Conservation (phyloP, 2,797 vertebrate species). For the Oreonectes daqikongensis region DNA sequence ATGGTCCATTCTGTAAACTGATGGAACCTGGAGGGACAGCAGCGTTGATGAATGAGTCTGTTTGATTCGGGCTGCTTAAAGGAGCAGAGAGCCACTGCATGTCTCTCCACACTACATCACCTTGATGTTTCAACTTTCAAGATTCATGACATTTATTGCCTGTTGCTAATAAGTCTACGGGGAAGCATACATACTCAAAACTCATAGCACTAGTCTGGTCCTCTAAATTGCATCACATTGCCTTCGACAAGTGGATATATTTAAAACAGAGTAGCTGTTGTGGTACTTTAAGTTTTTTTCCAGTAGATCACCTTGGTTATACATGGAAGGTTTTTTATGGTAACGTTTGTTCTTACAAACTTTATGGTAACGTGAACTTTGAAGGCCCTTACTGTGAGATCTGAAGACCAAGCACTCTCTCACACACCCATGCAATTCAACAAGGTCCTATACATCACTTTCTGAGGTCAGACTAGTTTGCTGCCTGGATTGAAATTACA, state of each 20-base stretch:
- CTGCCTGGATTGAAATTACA: slow-evolving; percentile 52
- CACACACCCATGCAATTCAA: slow-evolving; percentile 24
- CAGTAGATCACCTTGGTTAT: too few species aligned
- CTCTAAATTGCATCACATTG: not conserved
- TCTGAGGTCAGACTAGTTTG: slow-evolving; percentile 37
- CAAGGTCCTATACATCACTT: slow-evolving; percentile 6
- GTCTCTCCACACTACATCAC: slow-evolving; percentile 18
- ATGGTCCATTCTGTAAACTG: slow-evolving; percentile 62
- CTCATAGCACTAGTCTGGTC: not conserved
- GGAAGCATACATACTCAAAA: slow-evolving; percentile 6
- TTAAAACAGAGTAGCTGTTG: not conserved
- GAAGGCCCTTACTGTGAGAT: not conserved
- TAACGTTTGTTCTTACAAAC: not conserved
- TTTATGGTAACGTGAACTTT: not conserved
- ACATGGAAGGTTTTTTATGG: not conserved
- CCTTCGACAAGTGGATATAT: not conserved
- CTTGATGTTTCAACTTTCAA: slow-evolving; percentile 41
- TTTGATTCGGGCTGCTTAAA: slow-evolving; percentile 46
- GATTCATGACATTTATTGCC: slow-evolving; percentile 19
- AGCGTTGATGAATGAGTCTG: slow-evolving; percentile 25
- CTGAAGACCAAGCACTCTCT: slow-evolving; percentile 16
- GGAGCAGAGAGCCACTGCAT: slow-evolving; percentile 15
- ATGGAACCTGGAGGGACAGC: slow-evolving; percentile 41
- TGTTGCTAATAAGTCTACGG: slow-evolving; percentile 11
- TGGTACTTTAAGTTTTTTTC: not conserved